Conservation (phyloP, 2,797 vertebrate genomes). For the Chiloscyllium punctatum region DNA sequence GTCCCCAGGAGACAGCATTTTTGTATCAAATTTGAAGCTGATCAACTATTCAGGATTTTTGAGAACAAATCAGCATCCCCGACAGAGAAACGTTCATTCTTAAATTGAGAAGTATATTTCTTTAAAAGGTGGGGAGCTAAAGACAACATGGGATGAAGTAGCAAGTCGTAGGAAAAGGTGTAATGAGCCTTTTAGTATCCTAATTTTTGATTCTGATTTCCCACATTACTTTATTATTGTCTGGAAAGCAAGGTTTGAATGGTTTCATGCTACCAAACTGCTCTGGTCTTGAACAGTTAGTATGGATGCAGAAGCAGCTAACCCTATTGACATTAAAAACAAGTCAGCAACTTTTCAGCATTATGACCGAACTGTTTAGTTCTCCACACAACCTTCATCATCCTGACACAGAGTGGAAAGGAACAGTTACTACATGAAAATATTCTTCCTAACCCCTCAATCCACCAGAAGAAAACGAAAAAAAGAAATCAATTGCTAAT, state of each 20-base stretch:
- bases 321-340: background rate
- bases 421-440: background rate
- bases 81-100: background rate
- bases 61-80: background rate
- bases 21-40: background rate
- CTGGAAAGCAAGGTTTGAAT: background rate
- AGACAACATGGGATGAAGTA: background rate
- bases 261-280: background rate
- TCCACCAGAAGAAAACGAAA: background rate
- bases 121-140: no score
- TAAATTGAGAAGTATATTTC: background rate
- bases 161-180: background rate
- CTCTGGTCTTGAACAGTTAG: background rate
- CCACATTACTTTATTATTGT: background rate
- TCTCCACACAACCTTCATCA: background rate
- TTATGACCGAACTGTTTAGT: no score
- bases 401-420: background rate
- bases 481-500: slow-evolving; percentile 14
- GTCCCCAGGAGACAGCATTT: background rate
- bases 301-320: background rate
- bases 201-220: background rate
- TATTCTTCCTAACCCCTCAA: background rate
- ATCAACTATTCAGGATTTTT: background rate
- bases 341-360: background rate
- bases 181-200: background rate